Conservation (phyloP, 2,888 invertebrate genomes). For the Digitonthophagus gazella region DNA sequence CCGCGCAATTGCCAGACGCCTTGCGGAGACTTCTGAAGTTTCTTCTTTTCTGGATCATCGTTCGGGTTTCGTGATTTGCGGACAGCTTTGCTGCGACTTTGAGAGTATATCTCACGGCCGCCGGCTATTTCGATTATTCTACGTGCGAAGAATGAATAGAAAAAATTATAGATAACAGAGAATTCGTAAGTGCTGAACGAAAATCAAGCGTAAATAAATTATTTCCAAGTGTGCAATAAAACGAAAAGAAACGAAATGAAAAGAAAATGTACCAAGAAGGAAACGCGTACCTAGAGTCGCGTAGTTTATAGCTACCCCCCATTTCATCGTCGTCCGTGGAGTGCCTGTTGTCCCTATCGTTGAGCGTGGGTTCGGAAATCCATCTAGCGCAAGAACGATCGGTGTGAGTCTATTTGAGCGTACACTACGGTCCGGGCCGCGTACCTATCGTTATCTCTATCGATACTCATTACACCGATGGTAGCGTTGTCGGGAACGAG, state of each 20-base stretch:
- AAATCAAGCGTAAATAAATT: constrained; percentile 18
- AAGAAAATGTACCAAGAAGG: constrained; percentile 13
- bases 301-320: constrained; percentile 65
- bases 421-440: constrained; percentile 1
- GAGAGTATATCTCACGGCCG: constrained; percentile 79
- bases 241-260: constrained; percentile 17
- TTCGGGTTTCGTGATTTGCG: constrained; percentile 63
- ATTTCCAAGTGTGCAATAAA: constrained; percentile 17
- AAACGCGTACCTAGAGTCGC: constrained; percentile 66
- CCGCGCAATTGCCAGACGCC: constrained; percentile 61
- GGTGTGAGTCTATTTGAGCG: constrained; percentile 9
- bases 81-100: constrained; percentile 75
- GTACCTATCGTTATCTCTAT: constrained; percentile 52
- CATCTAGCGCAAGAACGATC: constrained; percentile 42
- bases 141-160: constrained; percentile 19
- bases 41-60: constrained; percentile 46
- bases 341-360: constrained; percentile 45
- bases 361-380: constrained; percentile 49
- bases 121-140: constrained; percentile 77
- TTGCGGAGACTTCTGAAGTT: constrained; percentile 56
- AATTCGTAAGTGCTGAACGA: neutral
- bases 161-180: constrained; percentile 1
- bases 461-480: constrained; percentile 54
- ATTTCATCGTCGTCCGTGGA: constrained; percentile 55
- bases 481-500: constrained; percentile 49